Percentiles rank a stretch among this genome's conserved stretches.
These are phyloP conservation scores for Amphipyra berbera DNA, from an alignment of 2,888 invertebrate species.

Conservation along the genomic window DNA sequence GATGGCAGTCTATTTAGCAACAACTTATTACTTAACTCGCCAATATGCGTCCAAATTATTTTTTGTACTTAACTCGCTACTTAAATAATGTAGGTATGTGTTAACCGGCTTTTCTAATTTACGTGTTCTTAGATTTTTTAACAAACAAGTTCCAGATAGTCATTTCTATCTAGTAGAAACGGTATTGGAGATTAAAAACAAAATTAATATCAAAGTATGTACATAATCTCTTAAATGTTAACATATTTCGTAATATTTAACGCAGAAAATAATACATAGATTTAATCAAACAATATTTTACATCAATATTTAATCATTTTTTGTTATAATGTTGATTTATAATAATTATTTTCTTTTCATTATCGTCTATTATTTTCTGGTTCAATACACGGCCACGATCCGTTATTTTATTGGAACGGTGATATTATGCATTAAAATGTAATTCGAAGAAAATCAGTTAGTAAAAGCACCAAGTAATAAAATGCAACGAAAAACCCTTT, in stretches of 20 bases:
- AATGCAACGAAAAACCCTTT: conserved; percentile 10
- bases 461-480: conserved; percentile 29
- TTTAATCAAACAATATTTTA: conserved; percentile 14
- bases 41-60: too few species aligned
- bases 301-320: conserved; percentile 7
- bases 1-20: too few species aligned
- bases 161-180: conserved; percentile 65
- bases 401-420: background rate
- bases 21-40: too few species aligned
- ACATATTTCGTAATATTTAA: conserved; percentile 25
- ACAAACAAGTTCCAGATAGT: conserved; percentile 49
- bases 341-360: background rate
- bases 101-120: background rate
- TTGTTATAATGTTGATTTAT: background rate
- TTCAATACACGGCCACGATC: conserved; percentile 1
- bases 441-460: conserved; percentile 11
- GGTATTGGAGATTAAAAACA: conserved; percentile 59
- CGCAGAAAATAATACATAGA: conserved; percentile 20
- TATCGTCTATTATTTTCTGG: conserved; percentile 16
- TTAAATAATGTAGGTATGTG: too few species aligned
- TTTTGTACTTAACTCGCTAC: too few species aligned
- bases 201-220: conserved; percentile 22
- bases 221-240: conserved; percentile 34
- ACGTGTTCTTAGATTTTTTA: conserved; percentile 16
- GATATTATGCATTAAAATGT: conserved; percentile 4